These are phyloP conservation scores for Ametastegia equiseti DNA, from an alignment of 2,888 invertebrate genomes.

Conservation along the genomic window DNA sequence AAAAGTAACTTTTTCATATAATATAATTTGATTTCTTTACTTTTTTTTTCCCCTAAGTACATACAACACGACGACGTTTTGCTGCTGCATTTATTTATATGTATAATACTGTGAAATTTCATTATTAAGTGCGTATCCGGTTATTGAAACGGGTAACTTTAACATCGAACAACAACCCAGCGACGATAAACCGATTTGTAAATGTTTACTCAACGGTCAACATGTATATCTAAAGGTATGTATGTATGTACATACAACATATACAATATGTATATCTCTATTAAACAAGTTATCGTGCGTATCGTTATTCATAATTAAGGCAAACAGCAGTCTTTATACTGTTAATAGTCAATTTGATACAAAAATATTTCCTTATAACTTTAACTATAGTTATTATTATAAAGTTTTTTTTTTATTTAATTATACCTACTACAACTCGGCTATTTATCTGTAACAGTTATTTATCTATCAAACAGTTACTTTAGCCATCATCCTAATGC, in stretches of 20 bases:
- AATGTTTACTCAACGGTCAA: background rate
- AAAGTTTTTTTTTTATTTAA: too few species aligned
- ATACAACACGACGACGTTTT: too few species aligned
- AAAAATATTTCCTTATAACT: background rate
- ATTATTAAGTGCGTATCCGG: background rate
- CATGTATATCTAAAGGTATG: background rate
- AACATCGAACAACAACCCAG: background rate
- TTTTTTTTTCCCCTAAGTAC: too few species aligned
- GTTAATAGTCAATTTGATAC: background rate
- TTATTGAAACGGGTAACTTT: background rate
- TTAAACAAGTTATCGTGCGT: too few species aligned
- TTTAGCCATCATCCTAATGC: too few species aligned
- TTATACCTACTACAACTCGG: background rate
- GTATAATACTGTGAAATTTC: background rate
- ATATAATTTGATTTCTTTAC: too few species aligned
- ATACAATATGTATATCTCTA: too few species aligned
- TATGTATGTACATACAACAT: background rate
- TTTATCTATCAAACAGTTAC: background rate
- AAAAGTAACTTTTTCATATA: too few species aligned
- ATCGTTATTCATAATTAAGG: background rate
- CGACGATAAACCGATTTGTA: too few species aligned
- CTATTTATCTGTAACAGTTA: background rate
- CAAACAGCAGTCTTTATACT: conserved; percentile 8
- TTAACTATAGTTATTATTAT: too few species aligned
- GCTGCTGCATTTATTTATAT: background rate